A percentile compares a stretch with the other conserved stretches of the same genome.
These are phyloP conservation scores for Mobula hypostoma DNA, from an alignment of 2,113 vertebrate genomes.

Conservation along the genomic window DNA sequence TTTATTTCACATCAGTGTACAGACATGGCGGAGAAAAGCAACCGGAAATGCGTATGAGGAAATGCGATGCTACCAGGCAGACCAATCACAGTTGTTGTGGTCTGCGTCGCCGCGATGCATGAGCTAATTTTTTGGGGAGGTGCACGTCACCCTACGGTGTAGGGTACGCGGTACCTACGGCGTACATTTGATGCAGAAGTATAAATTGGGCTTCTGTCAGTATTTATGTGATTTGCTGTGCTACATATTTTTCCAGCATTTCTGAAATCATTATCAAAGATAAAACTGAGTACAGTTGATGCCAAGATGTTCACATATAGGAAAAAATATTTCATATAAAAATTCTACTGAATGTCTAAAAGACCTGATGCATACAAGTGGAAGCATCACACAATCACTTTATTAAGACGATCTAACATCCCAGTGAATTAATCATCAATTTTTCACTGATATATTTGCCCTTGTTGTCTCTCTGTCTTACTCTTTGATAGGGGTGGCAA, in stretches of 20 bases:
- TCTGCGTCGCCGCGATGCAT: no score
- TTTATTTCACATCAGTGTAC: no score
- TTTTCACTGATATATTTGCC: background rate
- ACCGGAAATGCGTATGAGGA: no score
- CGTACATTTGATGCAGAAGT: no score
- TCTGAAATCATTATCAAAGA: background rate
- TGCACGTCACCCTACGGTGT: no score
- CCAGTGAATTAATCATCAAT: background rate
- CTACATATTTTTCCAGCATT: background rate
- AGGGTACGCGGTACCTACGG: no score
- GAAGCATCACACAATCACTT: background rate
- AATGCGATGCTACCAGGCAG: no score
- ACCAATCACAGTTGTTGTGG: no score
- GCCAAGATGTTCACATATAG: background rate
- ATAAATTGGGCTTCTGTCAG: background rate
- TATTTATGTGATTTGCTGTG: background rate
- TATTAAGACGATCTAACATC: background rate
- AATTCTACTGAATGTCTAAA: background rate
- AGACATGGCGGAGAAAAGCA: no score
- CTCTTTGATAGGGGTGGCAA: background rate
- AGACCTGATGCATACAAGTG: background rate
- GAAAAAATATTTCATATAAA: background rate
- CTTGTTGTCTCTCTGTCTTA: background rate
- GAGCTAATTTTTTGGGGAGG: no score
- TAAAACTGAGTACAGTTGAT: background rate